Conservation (phyloP, 1,140 invertebrate genomes). For the Cyrtorhinus lividipennis region DNA sequence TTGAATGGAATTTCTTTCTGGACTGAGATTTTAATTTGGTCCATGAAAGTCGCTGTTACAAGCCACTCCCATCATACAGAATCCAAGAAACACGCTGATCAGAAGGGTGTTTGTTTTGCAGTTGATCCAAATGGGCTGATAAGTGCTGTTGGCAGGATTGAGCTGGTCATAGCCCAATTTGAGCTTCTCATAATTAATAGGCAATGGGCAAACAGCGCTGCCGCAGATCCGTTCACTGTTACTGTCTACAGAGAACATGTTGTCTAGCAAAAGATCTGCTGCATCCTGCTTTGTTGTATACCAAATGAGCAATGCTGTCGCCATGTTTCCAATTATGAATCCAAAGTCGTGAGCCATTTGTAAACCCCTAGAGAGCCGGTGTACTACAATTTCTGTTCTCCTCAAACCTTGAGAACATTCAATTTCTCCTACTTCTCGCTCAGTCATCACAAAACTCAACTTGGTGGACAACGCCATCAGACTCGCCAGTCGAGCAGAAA, state of each 20-base stretch:
- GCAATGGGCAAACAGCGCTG: constrained; percentile 35
- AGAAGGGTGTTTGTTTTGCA: constrained; percentile 33
- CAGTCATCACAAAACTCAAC: constrained; percentile 38
- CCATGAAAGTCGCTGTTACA: constrained; percentile 37
- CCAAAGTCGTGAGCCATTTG: constrained; percentile 43
- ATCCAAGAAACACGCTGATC: constrained; percentile 37
- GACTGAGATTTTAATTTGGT: constrained; percentile 31
- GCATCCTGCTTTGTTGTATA: constrained; percentile 28
- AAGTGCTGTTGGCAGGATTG: constrained; percentile 28
- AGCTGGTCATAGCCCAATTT: constrained; percentile 1
- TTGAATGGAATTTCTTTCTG: constrained; percentile 31
- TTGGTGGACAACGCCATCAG: constrained; percentile 41
- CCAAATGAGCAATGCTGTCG: constrained; percentile 34
- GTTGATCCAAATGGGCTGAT: constrained; percentile 28
- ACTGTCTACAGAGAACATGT: constrained; percentile 33
- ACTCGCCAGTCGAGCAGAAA: constrained; percentile 39
- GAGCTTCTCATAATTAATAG: constrained; percentile 6
- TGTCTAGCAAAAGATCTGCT: constrained; percentile 12
- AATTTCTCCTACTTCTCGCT: constrained; percentile 34
- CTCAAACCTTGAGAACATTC: constrained; percentile 17
- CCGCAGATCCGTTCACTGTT: constrained; percentile 37
- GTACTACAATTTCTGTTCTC: constrained; percentile 20
- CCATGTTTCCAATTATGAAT: constrained; percentile 36
- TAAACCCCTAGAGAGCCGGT: constrained; percentile 30
- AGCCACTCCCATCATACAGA: constrained; percentile 37